Evolutionary conservation across 2,797 vertebrate species (phyloP).

Genomic region (Gymnopithys bicolor): DNA sequence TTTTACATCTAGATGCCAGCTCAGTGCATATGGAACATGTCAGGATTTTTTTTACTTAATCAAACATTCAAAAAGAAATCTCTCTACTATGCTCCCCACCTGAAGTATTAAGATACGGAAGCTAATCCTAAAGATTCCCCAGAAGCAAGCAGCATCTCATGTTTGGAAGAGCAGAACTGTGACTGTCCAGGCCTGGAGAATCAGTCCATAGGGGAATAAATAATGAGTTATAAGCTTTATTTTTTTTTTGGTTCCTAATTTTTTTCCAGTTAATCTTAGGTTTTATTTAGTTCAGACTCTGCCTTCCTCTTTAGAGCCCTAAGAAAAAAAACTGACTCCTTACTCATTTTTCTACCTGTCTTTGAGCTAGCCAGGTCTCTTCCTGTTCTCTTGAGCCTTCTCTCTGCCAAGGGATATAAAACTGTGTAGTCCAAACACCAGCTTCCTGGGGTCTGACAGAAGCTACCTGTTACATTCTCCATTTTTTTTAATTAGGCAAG

Average conservation of each 20-base stretch:
- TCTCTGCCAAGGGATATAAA: background rate
- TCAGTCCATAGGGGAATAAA: background rate
- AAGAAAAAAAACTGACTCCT: background rate
- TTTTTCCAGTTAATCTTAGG: background rate
- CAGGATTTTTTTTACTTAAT: background rate
- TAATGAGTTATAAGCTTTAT: background rate
- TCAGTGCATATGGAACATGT: background rate
- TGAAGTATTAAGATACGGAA: slow-evolving; percentile 4
- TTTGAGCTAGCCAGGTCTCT: background rate
- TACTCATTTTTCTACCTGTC: background rate
- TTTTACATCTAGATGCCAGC: slow-evolving; percentile 31
- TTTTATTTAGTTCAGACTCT: background rate
- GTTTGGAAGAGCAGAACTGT: background rate
- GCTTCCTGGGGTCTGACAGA: background rate
- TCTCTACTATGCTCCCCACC: background rate
- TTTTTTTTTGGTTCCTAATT: background rate
- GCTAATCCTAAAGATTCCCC: background rate
- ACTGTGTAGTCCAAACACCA: background rate
- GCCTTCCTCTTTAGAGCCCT: background rate
- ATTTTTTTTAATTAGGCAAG: background rate
- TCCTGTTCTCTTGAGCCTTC: background rate
- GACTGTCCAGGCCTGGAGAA: background rate
- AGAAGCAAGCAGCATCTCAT: background rate
- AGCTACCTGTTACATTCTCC: background rate
- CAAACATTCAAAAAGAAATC: too few species aligned